Base-by-base conservation (phyloP, 2,797 vertebrate genomes). In the Platyrinchus mystaceus region DNA sequence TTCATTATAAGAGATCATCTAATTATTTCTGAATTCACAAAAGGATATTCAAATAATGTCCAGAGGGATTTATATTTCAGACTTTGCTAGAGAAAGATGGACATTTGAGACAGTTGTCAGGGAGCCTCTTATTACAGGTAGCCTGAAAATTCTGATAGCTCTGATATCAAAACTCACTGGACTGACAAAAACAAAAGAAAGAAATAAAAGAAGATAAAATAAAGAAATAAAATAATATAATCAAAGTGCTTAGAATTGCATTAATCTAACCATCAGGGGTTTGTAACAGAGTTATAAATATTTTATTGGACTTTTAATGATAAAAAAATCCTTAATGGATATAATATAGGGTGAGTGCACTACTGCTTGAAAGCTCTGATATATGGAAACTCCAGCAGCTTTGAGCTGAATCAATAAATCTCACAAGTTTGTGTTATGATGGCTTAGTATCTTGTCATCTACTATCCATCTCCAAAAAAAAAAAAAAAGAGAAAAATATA, bases 281-380 rank as follows among this genome's bases (percentile, higher is more conserved):
- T 97, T 97, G 84, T 94, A 96, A 96, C 95, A 91, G 75, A 95
- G 82, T 95, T 95, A 97, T 97, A 97, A 97, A 97, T 97, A 97
- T 97, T 97, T 97, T 94, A 98, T 94, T 97, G 95, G 89, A 96
- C 96, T 97, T 97, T 97, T 97, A 97, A 97, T 96, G 87, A 93
- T 52, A 78, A 90, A 95, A 97, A 96, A 96, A 23, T 73, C 86
- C 85, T 96, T 97, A 97, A 97, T 97, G 96, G 96, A 56, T 91
- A 90, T 95, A 90, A 97, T 97, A 94, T 81, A 96, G 75, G 79
- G 52, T 94, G 62, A 96, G 50, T 89, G 59, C n/a, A 67, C 58
- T 84, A 66, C 71, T 91, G 27, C 69, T 97, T 97, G 94, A 97
- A 96, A 96, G 94, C 63, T 77, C 76, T 95, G 85, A 95, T 96